These are phyloP conservation scores for Prunella strophiata DNA, from an alignment of 2,797 vertebrate species.

Conservation along the genomic window DNA sequence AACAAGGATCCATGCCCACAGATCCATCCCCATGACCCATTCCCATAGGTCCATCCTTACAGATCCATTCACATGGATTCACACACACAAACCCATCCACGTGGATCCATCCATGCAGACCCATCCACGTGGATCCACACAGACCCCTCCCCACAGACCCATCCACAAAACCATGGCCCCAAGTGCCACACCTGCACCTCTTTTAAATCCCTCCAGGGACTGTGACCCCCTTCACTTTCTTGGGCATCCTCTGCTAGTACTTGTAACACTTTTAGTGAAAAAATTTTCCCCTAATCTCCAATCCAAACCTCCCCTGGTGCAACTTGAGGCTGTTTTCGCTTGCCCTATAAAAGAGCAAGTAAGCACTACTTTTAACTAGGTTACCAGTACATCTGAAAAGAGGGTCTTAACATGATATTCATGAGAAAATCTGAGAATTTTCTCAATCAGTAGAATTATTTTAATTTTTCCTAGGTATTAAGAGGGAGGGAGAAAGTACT, in stretches of 20 bases:
- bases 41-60: no score
- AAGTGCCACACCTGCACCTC: fast-evolving
- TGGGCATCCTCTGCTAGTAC: not conserved
- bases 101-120: no score
- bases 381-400: not conserved
- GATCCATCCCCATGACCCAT: not conserved
- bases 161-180: fast-evolving
- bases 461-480: not conserved
- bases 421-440: not conserved
- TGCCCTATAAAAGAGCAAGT: not conserved
- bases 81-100: not conserved
- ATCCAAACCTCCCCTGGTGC: not conserved
- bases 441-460: not conserved
- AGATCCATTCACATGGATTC: no score
- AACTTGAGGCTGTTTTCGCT: not conserved
- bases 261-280: not conserved
- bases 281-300: no score
- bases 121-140: fast-evolving
- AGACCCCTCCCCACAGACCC: fast-evolving
- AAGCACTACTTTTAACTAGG: not conserved
- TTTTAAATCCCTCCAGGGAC: fast-evolving
- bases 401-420: fast-evolving
- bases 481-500: not conserved
- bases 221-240: no score
- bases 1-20: not conserved